phyloP scores from a whole-genome alignment of 2,888 invertebrate genomes.

The Tipula lateralis region DNA sequence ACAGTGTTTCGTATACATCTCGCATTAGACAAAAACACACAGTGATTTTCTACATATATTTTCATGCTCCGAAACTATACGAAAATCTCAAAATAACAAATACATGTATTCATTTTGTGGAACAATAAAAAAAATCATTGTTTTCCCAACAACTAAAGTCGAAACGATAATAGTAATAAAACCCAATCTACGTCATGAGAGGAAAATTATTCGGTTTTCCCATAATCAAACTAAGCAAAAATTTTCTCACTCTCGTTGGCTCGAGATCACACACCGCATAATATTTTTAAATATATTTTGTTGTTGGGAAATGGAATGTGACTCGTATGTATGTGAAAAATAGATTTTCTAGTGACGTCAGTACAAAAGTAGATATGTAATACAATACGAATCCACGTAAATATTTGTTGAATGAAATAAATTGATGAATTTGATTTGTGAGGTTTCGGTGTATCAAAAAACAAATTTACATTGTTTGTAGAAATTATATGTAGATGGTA shows the following conservation, averaged over 20 bases:
- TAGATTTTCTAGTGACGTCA: not conserved
- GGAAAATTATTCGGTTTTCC: not conserved
- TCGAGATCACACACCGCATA: not conserved
- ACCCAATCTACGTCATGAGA: not conserved
- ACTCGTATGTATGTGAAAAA: not conserved
- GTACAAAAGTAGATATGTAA: not conserved
- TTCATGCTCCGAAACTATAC: not conserved
- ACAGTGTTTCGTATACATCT: not conserved
- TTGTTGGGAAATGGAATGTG: not conserved
- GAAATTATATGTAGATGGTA: not conserved
- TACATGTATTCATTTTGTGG: not conserved
- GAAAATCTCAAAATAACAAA: not conserved
- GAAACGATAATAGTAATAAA: not conserved
- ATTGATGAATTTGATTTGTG: not conserved
- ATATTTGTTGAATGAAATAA: not conserved
- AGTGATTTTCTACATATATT: not conserved
- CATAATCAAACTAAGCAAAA: not conserved
- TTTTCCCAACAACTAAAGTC: not conserved
- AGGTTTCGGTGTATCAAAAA: not conserved
- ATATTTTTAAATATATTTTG: not conserved
- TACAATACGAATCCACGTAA: not conserved
- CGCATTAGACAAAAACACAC: not conserved
- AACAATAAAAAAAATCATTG: not conserved
- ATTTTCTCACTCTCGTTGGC: not conserved
- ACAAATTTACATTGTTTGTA: not conserved